Evolutionary conservation across 2,113 vertebrate species (phyloP).

Genomic region (Salvelinus sp.): DNA sequence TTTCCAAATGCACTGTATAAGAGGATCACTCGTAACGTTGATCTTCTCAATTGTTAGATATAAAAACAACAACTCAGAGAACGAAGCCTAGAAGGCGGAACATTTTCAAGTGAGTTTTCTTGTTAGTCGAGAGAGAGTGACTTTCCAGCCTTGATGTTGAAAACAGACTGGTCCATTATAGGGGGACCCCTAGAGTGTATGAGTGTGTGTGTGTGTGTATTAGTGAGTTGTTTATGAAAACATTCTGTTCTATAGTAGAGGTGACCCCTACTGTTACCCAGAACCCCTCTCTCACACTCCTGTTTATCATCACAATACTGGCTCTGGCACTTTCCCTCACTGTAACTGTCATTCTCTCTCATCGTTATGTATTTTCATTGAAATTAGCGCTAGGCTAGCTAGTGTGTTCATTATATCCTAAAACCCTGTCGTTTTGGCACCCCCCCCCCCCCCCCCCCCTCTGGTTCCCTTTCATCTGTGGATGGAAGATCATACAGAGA

Average conservation of each 20-base stretch:
- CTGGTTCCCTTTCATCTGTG: constrained; percentile 56
- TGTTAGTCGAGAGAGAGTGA: too few relatives aligned
- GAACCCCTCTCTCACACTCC: constrained; percentile 52
- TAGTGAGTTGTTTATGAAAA: constrained; percentile 43
- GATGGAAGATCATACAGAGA: constrained; percentile 62
- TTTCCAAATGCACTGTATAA: too few relatives aligned
- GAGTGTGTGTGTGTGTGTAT: constrained; percentile 1
- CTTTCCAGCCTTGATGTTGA: too few relatives aligned
- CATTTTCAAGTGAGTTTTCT: too few relatives aligned
- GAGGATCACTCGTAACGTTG: too few relatives aligned
- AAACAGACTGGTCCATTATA: too few relatives aligned
- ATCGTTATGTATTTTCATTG: constrained; percentile 67
- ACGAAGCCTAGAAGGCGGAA: too few relatives aligned
- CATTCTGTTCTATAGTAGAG: constrained; percentile 37
- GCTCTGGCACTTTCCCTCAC: constrained; percentile 61
- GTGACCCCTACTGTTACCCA: constrained; percentile 56
- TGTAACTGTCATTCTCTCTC: constrained; percentile 50
- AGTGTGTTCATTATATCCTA: constrained; percentile 50
- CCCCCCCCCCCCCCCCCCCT: constrained; percentile 21
- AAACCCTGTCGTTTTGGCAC: constrained; percentile 26
- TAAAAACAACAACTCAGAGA: too few relatives aligned
- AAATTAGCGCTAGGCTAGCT: constrained; percentile 46
- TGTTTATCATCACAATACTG: constrained; percentile 69
- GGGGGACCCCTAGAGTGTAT: neutral
- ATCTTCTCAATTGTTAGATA: too few relatives aligned